Evolutionary conservation across 2,888 invertebrate genomes (phyloP).

Genomic region (Harpalus rufipes): DNA sequence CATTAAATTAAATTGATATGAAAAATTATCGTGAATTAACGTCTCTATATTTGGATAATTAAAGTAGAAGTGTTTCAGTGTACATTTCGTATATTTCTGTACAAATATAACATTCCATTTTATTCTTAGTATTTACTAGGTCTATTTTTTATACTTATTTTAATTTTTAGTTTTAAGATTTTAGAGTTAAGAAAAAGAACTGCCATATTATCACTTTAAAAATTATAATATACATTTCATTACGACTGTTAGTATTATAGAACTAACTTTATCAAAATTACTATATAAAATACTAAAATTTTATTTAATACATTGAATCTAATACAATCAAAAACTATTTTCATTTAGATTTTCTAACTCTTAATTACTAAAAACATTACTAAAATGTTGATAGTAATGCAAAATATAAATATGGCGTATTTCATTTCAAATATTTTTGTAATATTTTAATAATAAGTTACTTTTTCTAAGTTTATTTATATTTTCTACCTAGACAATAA

Average conservation of each 20-base stretch:
- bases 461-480: constrained; percentile 36
- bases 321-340: constrained; percentile 9
- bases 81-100: constrained; percentile 51
- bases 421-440: constrained; percentile 9
- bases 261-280: constrained; percentile 29
- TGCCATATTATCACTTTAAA: constrained; percentile 49
- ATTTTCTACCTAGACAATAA: constrained; percentile 49
- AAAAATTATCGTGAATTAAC: no score
- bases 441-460: constrained; percentile 16
- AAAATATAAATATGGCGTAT: constrained; percentile 45
- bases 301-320: constrained; percentile 23
- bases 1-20: no score
- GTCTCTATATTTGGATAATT: neutral
- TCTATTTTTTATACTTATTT: constrained; percentile 16
- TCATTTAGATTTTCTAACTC: constrained; percentile 6
- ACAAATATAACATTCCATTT: constrained; percentile 53
- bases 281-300: constrained; percentile 1
- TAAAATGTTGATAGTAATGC: neutral
- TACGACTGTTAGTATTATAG: constrained; percentile 28
- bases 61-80: neutral
- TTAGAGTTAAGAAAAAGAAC: constrained; percentile 47
- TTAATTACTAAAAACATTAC: neutral
- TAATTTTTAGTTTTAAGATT: constrained; percentile 47
- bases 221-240: constrained; percentile 42
- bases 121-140: constrained; percentile 29